Base-by-base conservation (phyloP, 1,140 invertebrate genomes). In the Microplitis demolitor region DNA sequence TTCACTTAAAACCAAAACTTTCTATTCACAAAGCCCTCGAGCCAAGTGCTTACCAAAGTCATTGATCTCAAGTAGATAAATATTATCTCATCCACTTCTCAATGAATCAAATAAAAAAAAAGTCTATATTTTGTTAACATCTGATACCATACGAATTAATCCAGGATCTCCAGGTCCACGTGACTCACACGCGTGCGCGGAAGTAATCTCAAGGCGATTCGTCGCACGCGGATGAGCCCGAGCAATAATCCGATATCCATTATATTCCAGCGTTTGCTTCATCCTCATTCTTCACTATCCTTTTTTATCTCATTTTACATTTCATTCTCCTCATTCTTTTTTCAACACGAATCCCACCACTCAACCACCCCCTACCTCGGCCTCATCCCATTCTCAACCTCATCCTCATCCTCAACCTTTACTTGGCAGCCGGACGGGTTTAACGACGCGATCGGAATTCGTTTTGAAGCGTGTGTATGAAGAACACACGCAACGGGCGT, bases 391-490 rank as follows among this genome's bases (percentile, higher is more conserved):
- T 24, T 24, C 24, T 24, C 24, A 24, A 24, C 24, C 24, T 24
- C 24, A 24, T 24, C 24, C 24, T 66, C 31, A 31, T 11, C 31
- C 35, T 58, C 70, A 14, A 37, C 33, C 31, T 56, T 58, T 68
- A 3, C 39, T 24, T 24, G 24, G 24, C 39, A 45, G 39, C 51
- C 56, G 66, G 66, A 51, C 61, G 75, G 66, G 74, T 72, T 75
- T 75, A 75, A 75, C 74, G 74, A 75, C 74, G 75, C 72, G 75
- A 76, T 71, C 69, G 72, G 69, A 76, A 76, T 74, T 66, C 72
- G 61, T 75, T 75, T 72, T 75, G 74, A 72, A 31, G 45, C 24
- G 33, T 37, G n/a, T 61, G 24, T 67, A 64, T 51, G 68, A 53
- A 53, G 67, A 70, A 70, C 39, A 61, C 68, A 61, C 58, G 68